Evolutionary conservation across 2,113 vertebrate species (phyloP).

Genomic region (Alethe diademata): DNA sequence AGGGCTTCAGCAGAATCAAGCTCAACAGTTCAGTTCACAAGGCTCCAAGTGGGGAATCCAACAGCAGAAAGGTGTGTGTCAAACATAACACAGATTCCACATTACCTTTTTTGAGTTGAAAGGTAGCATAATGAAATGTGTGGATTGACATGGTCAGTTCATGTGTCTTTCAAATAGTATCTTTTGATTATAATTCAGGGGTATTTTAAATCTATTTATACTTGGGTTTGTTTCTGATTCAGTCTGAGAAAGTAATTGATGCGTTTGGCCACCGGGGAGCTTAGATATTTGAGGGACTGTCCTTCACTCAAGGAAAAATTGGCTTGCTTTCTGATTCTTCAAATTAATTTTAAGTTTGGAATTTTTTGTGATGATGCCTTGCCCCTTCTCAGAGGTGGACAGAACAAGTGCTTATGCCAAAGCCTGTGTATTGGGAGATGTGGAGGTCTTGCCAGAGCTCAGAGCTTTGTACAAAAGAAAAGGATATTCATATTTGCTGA

Average conservation of each 20-base stretch:
- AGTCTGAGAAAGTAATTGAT: background rate
- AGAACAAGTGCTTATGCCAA: background rate
- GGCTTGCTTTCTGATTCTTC: background rate
- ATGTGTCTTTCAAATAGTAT: background rate
- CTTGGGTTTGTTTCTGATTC: background rate
- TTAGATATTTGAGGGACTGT: background rate
- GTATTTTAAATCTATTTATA: accelerated
- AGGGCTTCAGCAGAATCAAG: constrained; percentile 73
- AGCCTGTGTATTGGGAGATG: background rate
- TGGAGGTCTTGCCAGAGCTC: background rate
- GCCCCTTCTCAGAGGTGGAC: background rate
- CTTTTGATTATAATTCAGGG: background rate
- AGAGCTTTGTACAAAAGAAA: background rate
- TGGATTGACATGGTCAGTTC: background rate
- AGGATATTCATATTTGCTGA: background rate
- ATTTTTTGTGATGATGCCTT: background rate
- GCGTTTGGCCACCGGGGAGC: background rate
- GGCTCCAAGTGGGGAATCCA: constrained; percentile 70
- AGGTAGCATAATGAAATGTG: background rate
- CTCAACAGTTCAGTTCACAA: constrained; percentile 69
- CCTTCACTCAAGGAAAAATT: background rate
- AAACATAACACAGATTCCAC: background rate
- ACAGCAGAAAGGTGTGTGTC: constrained; percentile 78
- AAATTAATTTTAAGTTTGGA: background rate
- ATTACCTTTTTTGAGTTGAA: background rate